Evolutionary conservation across 2,797 vertebrate species (phyloP), one percentile per base, ranked within the genome.

Genomic region (Hozukius guyotensis): DNA sequence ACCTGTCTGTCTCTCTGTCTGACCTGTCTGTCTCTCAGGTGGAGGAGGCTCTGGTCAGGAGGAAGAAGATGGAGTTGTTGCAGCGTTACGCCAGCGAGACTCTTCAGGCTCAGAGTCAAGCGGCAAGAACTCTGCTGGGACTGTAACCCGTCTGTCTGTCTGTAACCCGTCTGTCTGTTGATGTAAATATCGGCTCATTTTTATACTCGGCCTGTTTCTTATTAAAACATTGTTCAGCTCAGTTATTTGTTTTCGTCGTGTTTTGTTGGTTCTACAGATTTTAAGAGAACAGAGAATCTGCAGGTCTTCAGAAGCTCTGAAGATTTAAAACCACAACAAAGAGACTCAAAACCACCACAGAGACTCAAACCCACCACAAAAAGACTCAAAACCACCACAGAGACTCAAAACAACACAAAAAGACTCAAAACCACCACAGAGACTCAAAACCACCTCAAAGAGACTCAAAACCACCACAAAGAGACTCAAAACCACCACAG

Each of bases 1-100:
- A 31, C 31, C 31, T 7, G 31, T 31, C 31, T 8, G 31, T 31
- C 29, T 31, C 34, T 36, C 4, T 36, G 36, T 36, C 36, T 13
- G 36, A 12, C 36, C 4, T 38, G 36, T 79, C 49, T 67, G 64
- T 86, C 38, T 70, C 20, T 75, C 94, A 99, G 98, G 97, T 99
- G 18, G 98, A 99, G 89, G 98, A 98, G 89, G 98, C 98, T 20
- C 95, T 99, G 29, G 97, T 99, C 8, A 94, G 97, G 60, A 96
- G 97, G 84, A 99, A 98, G 94, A 99, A 99, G 95, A 99, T 99
- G 98, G 98, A 99, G 85, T 87, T 99, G 55, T 90, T 99, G 25
- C 97, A 98, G 91, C 98, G 98, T 20, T 99, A 99, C 0, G 97
- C 98, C 70, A 99, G 98, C 4, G 97, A 99, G 89, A 96, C 97